Evolutionary conservation across 2,797 vertebrate genomes (phyloP).

Genomic region (Arctocebus calabarensis): DNA sequence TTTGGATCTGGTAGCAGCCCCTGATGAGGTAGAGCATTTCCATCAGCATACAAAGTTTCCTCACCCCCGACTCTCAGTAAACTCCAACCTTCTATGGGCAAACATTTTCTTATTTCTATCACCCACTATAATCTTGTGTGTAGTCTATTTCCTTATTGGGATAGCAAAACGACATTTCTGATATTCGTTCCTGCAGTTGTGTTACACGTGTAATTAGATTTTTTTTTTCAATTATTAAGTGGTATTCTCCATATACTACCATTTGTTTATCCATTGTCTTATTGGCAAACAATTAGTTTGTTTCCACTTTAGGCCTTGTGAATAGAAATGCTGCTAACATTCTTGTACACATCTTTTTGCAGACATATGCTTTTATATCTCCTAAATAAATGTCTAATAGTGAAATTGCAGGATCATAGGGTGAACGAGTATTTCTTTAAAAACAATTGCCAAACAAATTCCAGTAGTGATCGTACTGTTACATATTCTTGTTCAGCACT

Average conservation of each 20-base stretch:
- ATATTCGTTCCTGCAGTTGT: background rate
- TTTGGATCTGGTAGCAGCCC: background rate
- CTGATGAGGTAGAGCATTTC: background rate
- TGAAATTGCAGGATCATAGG: background rate
- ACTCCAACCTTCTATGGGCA: background rate
- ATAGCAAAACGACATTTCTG: background rate
- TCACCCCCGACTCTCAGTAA: background rate
- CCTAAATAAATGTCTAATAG: too few relatives aligned
- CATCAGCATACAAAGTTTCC: background rate
- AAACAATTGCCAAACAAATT: background rate
- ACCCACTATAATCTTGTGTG: background rate
- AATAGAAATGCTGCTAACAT: background rate
- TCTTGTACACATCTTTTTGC: background rate
- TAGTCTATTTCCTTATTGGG: background rate
- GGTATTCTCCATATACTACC: background rate
- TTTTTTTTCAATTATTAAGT: background rate
- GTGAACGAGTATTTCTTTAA: background rate
- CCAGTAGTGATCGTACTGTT: background rate
- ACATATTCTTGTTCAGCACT: background rate
- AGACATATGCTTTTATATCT: background rate
- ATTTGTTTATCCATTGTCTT: background rate
- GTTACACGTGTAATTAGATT: background rate
- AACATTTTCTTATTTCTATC: background rate
- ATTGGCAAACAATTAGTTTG: background rate
- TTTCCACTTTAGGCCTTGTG: background rate